These are phyloP conservation scores for Troilus luridus DNA, from an alignment of 2,888 invertebrate genomes.

Conservation along the genomic window DNA sequence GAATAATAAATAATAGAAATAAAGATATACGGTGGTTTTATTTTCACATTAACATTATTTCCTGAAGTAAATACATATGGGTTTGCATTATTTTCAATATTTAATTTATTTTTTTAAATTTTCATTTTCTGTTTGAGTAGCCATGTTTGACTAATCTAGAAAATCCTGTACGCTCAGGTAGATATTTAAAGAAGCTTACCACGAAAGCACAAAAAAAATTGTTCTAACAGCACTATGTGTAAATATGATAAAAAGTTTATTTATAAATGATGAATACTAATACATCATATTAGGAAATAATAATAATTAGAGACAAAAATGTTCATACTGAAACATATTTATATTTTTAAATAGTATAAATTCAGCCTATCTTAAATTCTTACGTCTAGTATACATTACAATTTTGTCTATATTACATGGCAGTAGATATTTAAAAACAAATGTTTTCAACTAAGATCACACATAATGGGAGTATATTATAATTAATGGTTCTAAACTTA, in stretches of 20 bases:
- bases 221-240: too few relatives aligned
- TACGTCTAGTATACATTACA: not conserved
- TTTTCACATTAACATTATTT: not conserved
- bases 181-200: too few relatives aligned
- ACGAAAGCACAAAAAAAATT: too few relatives aligned
- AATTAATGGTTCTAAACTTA: constrained; percentile 25
- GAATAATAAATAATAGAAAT: constrained; percentile 45
- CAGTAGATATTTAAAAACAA: constrained; percentile 45
- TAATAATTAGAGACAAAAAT: not conserved
- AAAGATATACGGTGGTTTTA: not conserved
- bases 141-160: too few relatives aligned
- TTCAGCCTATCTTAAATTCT: constrained; percentile 5
- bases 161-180: too few relatives aligned
- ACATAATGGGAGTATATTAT: not conserved
- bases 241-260: too few relatives aligned
- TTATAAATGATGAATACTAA: too few relatives aligned
- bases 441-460: constrained; percentile 35
- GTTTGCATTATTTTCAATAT: not conserved
- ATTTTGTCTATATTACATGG: constrained; percentile 52
- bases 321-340: not conserved
- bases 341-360: constrained; percentile 26
- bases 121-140: too few relatives aligned
- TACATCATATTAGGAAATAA: not conserved
- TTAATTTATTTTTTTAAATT: too few relatives aligned
- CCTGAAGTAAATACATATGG: too few relatives aligned